Percentiles rank a stretch among this genome's conserved stretches.
phyloP scores from a whole-genome alignment of 2,888 invertebrate genomes.

The Dasysyrphus albostriatus region DNA sequence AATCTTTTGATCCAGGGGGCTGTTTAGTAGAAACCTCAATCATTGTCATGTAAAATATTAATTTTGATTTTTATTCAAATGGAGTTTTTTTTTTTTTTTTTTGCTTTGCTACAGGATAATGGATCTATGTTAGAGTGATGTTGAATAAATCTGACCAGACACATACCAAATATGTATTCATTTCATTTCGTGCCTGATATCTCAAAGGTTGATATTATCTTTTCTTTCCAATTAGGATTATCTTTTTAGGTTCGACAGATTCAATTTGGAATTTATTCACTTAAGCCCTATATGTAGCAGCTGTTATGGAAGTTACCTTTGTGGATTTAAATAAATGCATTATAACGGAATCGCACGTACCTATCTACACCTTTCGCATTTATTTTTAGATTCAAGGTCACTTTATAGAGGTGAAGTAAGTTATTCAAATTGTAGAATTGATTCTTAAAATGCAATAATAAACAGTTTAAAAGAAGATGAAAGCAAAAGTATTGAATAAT shows the following conservation, averaged over 20 bases:
- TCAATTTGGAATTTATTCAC: neutral
- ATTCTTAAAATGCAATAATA: too few relatives aligned
- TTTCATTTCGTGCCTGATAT: neutral
- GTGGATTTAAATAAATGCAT: neutral
- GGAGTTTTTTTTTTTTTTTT: neutral
- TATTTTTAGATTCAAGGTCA: neutral
- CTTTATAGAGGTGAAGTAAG: neutral
- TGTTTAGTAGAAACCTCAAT: neutral
- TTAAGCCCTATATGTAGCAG: neutral
- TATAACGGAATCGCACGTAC: neutral
- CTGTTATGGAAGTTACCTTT: neutral
- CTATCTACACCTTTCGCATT: neutral
- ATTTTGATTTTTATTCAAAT: slow-evolving; percentile 5
- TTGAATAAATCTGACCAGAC: neutral
- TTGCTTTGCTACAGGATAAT: neutral
- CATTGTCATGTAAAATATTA: neutral
- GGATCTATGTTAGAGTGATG: neutral
- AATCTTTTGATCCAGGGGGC: neutral
- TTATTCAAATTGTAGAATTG: too few relatives aligned
- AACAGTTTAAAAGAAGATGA: too few relatives aligned
- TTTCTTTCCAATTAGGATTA: neutral
- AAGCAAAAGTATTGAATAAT: too few relatives aligned
- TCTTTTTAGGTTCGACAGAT: neutral
- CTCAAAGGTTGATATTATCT: neutral
- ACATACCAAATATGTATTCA: neutral